These are phyloP conservation scores for Petroica traversi DNA, from an alignment of 2,113 vertebrate genomes.

Conservation along the genomic window DNA sequence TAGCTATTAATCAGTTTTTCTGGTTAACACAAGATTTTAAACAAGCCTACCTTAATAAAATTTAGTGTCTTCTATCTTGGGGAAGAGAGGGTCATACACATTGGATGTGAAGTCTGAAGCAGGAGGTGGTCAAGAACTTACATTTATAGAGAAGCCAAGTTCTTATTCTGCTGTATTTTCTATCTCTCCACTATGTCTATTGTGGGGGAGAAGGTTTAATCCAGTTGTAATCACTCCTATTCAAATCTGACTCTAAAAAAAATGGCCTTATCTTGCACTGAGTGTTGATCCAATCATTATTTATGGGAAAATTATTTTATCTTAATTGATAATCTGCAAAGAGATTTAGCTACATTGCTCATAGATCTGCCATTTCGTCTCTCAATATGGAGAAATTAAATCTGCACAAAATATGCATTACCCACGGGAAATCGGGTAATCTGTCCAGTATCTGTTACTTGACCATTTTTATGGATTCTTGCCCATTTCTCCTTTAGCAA, in stretches of 20 bases:
- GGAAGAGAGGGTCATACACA: background rate
- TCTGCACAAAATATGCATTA: background rate
- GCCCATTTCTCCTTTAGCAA: background rate
- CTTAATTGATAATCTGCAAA: background rate
- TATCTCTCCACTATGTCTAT: background rate
- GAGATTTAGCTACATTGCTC: background rate
- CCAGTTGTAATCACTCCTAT: background rate
- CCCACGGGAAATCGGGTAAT: background rate
- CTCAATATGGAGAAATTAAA: background rate
- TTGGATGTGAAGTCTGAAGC: background rate
- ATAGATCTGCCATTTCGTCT: background rate
- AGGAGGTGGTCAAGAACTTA: background rate
- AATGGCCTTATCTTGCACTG: background rate
- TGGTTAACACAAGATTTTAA: background rate
- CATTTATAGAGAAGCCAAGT: background rate
- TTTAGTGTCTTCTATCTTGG: background rate
- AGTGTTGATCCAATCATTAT: background rate
- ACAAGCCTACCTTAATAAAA: background rate
- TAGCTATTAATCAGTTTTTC: background rate
- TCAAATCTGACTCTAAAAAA: background rate
- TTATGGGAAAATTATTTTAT: background rate
- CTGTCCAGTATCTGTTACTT: background rate
- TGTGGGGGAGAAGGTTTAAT: background rate
- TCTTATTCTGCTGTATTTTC: background rate
- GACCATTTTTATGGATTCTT: background rate